Evolutionary conservation across 2,113 vertebrate species (phyloP), one percentile per base, ranked within the genome.

Genomic region (Upupa epops): DNA sequence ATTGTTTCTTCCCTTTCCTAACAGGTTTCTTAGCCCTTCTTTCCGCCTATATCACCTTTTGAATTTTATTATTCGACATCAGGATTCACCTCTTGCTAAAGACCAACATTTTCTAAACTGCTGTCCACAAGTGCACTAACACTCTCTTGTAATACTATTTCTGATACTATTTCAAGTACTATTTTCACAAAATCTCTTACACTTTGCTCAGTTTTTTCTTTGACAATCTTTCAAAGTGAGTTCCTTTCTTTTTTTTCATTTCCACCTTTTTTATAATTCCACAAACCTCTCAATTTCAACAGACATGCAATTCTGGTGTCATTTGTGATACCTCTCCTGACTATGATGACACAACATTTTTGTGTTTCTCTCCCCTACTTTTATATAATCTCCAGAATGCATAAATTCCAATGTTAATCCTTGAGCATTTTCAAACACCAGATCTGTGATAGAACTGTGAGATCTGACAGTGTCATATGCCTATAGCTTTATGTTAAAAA

Each of bases 91-190:
- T 4, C 5, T 54, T 59, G 6, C n/a, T 81, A 52, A 42, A 31
- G 73, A 9, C 54, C 24, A 2, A 73, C 54, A 9, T 54, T 69
- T 65, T 77, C 56, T 83, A 45, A 66, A 80, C 52, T 31, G 26
- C 4, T 17, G 8, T 46, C 32, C 5, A 29, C 1, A 2, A 17
- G 3, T 8, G 3, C 4, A 32, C 3, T 31, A 13, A 3, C n/a
- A 40, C 5, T 48, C 13, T 56, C 2, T 51, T 81, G 25, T 51
- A 7, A 45, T 48, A 80, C n/a, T n/a, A n/a, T n/a, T n/a, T n/a
- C n/a, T n/a, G n/a, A n/a, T n/a, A 55, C 8, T 45, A 7, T 29
- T 68, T 72, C 15, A 61, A 60, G 17, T 10, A 54, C 5, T 28
- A 14, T 83, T 72, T 79, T 69, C 20, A 7, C 4, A 72, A 56